Percentiles rank a stretch among this genome's conserved stretches.
Conservation (phyloP, 2,113 vertebrate genomes). For the Osmerus eperlanus region DNA sequence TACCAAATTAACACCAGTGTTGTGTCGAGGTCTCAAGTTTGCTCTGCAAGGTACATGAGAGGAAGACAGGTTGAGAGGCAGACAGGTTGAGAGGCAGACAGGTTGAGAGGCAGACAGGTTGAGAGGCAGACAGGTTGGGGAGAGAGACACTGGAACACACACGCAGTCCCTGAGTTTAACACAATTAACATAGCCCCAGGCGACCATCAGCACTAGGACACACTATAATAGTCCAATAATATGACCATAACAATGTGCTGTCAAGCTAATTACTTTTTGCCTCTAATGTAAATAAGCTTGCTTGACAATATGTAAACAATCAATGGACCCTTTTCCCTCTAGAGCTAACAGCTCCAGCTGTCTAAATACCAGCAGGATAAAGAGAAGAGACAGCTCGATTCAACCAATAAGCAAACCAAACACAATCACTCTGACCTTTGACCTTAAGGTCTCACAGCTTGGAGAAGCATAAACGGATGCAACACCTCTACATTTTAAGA, state of each 20-base stretch:
- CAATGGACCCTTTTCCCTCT: slow-evolving; percentile 28
- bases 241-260: slow-evolving; percentile 22
- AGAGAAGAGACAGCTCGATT: slow-evolving; percentile 2
- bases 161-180: not conserved
- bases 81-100: not conserved
- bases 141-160: no score
- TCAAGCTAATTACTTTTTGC: slow-evolving; percentile 30
- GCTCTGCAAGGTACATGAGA: not conserved
- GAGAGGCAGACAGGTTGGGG: not conserved
- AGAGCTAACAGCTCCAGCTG: slow-evolving; percentile 33
- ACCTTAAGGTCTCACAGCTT: slow-evolving; percentile 17
- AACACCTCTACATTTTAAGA: not conserved
- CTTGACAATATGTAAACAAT: slow-evolving; percentile 39
- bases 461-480: slow-evolving; percentile 5
- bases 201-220: no score
- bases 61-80: not conserved
- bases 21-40: not conserved
- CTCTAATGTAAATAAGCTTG: slow-evolving; percentile 27
- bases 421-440: slow-evolving; percentile 25
- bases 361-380: slow-evolving; percentile 14
- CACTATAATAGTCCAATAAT: not conserved
- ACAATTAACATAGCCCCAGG: not conserved
- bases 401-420: slow-evolving; percentile 34
- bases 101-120: not conserved
- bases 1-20: slow-evolving; percentile 1